Base-by-base conservation (phyloP, 2,113 vertebrate species). In the Tachuris rubrigastra region DNA sequence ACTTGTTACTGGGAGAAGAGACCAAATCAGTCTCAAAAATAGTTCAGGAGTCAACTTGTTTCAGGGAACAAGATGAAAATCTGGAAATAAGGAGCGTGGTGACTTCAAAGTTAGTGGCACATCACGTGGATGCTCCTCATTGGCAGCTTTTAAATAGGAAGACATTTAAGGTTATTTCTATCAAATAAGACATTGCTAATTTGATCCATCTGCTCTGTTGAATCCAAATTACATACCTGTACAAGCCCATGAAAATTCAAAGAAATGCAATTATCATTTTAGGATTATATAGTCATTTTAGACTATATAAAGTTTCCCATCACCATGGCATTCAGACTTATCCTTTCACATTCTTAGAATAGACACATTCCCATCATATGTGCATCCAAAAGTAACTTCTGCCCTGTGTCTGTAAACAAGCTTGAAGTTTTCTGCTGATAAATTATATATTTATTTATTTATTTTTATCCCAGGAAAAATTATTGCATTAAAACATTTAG, bases 161-260 rank as follows among this genome's bases (percentile, higher is more conserved):
- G 12, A 72, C 55, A 55, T 44, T 89, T 49, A 47, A 91, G 75
- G 59, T 83, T 93, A 93, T 73, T 96, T 93, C 62, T 35, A 59
- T 72, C 76, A 82, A 95, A 84, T 87, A 95, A 91, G 60, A 41
- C 67, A 19, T 22, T 74, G 35, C 18, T 94, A 77, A 96, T 93
- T 93, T 62, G n/a, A 88, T 95, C 92, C 56, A 88, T 66, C 77
- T 89, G 67, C 86, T 84, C 93, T 44, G 6, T 42, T 85, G 72
- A 87, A 49, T 58, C 72, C 78, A 96, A 90, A 95, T 91, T 85
- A 95, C 93, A 90, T 87, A 82, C 39, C 79, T 93, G 85, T 82
- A 85, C 80, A 80, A 90, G 53, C 30, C 75, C 58, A 47, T 91
- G 72, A 91, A 95, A 91, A 96, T 52, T 94, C 87, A 62, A 52